Base-by-base conservation (phyloP, 1,140 invertebrate genomes). In the Scaptodrosophila lebanonensis region DNA sequence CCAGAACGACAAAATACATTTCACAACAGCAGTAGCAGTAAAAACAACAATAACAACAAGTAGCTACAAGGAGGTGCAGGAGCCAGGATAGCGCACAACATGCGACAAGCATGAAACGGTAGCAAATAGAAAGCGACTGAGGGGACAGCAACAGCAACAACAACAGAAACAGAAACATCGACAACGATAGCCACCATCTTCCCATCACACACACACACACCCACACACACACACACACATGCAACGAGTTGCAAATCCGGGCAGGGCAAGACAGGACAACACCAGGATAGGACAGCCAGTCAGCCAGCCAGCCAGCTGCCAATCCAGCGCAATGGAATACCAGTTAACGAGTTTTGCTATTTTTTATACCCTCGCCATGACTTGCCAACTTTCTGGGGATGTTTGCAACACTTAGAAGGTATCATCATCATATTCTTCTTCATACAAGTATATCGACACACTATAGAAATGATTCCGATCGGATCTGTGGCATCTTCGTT, bases 321-420 rank as follows among this genome's bases (percentile, higher is more conserved):
- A 66, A 57, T 58, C 59, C 52, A 38, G 35, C 30, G 50, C 70
- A 67, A 57, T 56, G 72, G 53, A 71, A 77, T 77, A 59, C 48
- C 67, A 77, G 73, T 79, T 77, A 77, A 77, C 73, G 68, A 77
- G 73, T 79, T 77, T 77, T 62, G 57, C 44, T 40, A 60, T 69
- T 75, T 66, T 50, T 44, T 44, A 50, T 53, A 49, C 35, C 50
- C 47, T 25, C 6, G 18, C 3, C 3, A 22, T 30, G 12, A n/a
- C 40, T 36, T 25, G 25, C n/a, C 22, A 35, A 25, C 27, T 35
- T 27, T 29, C 25, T 35, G 13, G 12, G 17, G 13, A 7, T 9
- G 29, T 13, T 38, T 63, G 33, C 4, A 25, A 42, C 15, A 42
- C 13, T 42, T 27, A 9, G 12, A 42, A 42, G 9, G 5, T 38